Evolutionary conservation across 2,888 invertebrate genomes (phyloP).

Genomic region (Nephrotoma appendiculata): DNA sequence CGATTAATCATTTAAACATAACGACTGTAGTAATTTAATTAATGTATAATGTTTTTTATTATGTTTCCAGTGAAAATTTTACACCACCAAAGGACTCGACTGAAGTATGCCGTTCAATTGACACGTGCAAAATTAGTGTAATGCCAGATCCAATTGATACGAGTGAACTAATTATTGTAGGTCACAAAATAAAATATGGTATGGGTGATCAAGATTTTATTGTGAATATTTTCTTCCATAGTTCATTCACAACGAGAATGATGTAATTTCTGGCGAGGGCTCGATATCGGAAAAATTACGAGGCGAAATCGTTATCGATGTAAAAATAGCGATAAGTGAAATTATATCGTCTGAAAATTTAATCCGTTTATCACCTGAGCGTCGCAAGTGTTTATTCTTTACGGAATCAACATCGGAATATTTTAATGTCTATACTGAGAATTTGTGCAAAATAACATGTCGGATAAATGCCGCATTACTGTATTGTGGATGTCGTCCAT

Average conservation of each 20-base stretch:
- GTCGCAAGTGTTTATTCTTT: constrained; percentile 25
- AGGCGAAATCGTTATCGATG: neutral
- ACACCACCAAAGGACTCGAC: neutral
- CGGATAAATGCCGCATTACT: constrained; percentile 23
- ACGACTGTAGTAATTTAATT: neutral
- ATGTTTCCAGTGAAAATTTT: neutral
- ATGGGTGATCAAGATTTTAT: no score
- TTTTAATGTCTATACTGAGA: constrained; percentile 22
- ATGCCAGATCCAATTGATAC: neutral
- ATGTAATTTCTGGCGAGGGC: neutral
- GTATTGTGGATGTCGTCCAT: constrained; percentile 26
- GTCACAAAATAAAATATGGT: neutral
- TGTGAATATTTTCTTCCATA: neutral
- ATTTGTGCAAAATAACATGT: constrained; percentile 25
- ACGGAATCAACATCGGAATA: constrained; percentile 24
- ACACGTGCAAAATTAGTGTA: neutral
- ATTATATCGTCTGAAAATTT: neutral
- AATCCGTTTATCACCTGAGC: constrained; percentile 20
- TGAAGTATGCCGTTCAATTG: neutral
- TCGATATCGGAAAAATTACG: neutral
- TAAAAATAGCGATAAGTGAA: neutral
- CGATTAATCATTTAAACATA: no score
- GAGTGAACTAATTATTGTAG: neutral
- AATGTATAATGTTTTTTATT: no score
- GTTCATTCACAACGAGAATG: neutral